Base-by-base conservation (phyloP, 2,113 vertebrate genomes). In the Neolamprologus falcicula region DNA sequence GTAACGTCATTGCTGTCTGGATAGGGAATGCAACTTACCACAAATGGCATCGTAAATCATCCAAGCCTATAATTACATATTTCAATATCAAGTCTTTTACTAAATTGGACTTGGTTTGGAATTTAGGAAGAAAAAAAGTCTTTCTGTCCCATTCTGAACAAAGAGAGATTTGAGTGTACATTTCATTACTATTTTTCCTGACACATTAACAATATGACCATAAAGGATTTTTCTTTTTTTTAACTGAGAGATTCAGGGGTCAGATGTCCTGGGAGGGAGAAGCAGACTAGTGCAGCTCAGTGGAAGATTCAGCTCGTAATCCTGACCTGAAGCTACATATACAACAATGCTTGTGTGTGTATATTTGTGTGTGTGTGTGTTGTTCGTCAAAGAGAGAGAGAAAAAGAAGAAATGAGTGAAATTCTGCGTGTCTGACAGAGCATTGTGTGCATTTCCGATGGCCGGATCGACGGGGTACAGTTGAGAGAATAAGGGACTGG, bases 261-360 rank as follows among this genome's bases (percentile, higher is more conserved):
- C 9, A 8, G 40, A 85, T 5, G 11, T 19, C 81, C 28, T 8
- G 3, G 16, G 21, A 80, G 76, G 17, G 16, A 47, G 55, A 80
- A 37, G 13, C 79, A 85, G 59, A 63, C 81, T 42, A 59, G 63
- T 73, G 1, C 54, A 80, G 90, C 54, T 89, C 86, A 73, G 26
- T 87, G 88, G 45, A 54, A 45, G 61, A 88, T 37, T 84, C 84
- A 86, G 78, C 33, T 91, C 83, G 6, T 87, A 87, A 92, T 90
- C 89, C 86, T 83, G 86, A 90, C 93, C 89, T 89, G 86, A 16
- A 88, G 86, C 68, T 73, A 79, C 76, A 88, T 45, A 68, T 52
- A 76, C 81, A 86, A 42, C 79, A 33, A 50, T 35, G 40, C 28
- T 9, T 61, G 14, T 24, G 21, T 45, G 33, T 47, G 57, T 78